These are phyloP conservation scores for Cossypha dichroa DNA, from an alignment of 2,797 vertebrate genomes.

Conservation along the genomic window DNA sequence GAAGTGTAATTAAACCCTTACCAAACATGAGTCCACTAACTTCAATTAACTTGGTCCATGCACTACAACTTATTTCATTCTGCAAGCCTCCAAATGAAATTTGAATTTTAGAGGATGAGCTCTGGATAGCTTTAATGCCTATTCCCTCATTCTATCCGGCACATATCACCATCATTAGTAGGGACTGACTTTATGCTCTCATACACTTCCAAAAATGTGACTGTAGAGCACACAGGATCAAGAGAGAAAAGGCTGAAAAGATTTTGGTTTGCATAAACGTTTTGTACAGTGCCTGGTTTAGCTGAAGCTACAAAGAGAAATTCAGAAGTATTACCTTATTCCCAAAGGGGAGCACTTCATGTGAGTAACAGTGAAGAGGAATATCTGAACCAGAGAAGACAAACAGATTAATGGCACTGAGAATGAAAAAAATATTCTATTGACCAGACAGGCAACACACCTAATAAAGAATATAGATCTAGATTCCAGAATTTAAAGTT, in stretches of 20 bases:
- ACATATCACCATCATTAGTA: rapidly evolving
- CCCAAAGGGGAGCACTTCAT: neutral
- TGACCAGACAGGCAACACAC: neutral
- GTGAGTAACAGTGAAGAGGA: neutral
- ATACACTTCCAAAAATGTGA: neutral
- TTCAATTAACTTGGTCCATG: neutral
- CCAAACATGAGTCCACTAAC: neutral
- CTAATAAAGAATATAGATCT: neutral
- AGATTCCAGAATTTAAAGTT: neutral
- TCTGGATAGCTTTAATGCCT: neutral
- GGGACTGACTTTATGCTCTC: neutral
- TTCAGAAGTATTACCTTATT: neutral
- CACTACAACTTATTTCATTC: neutral
- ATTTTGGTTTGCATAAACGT: neutral
- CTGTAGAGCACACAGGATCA: neutral
- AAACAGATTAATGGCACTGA: neutral
- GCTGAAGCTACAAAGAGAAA: neutral
- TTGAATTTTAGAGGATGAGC: neutral
- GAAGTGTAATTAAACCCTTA: neutral
- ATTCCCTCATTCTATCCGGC: neutral
- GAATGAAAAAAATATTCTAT: neutral
- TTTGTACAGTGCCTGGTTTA: neutral
- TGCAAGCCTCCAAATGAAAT: neutral
- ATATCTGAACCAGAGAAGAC: neutral
- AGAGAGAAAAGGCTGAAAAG: neutral